A percentile compares a stretch with the other conserved stretches of the same genome.
These are phyloP conservation scores for Urocolius indicus DNA, from an alignment of 2,113 vertebrate genomes.

Conservation along the genomic window DNA sequence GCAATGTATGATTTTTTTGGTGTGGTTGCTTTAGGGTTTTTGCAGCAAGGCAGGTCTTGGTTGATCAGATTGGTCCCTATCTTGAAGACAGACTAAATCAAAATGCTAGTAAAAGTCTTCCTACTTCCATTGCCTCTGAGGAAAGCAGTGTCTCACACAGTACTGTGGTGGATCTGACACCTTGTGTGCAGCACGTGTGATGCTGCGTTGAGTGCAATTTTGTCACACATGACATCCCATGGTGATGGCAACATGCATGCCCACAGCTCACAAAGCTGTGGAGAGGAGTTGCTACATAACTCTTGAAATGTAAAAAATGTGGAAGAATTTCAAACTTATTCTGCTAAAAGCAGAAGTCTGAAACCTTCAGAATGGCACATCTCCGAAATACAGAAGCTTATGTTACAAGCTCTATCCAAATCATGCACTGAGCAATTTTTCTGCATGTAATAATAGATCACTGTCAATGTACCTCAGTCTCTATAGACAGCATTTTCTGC, in stretches of 20 bases:
- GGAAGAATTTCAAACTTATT: background rate
- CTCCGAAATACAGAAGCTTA: background rate
- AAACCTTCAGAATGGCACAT: background rate
- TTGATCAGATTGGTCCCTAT: background rate
- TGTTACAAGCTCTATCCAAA: background rate
- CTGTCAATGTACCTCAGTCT: background rate
- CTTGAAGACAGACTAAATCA: background rate
- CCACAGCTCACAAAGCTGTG: background rate
- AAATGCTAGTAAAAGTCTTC: background rate
- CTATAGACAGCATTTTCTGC: background rate
- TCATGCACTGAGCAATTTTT: background rate
- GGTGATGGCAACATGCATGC: background rate
- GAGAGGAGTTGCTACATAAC: background rate
- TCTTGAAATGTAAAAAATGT: background rate
- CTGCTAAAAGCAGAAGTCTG: background rate
- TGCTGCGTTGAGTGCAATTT: fast-evolving
- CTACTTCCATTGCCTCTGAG: background rate
- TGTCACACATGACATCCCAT: fast-evolving
- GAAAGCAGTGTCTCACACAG: background rate
- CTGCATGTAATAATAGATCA: background rate
- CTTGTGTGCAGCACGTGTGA: fast-evolving
- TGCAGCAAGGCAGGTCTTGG: background rate
- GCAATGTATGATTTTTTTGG: background rate
- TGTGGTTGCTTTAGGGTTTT: background rate
- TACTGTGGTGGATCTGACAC: background rate